Base-by-base conservation (phyloP, 2,888 invertebrate genomes). In the Pollenia griseotomentosa region DNA sequence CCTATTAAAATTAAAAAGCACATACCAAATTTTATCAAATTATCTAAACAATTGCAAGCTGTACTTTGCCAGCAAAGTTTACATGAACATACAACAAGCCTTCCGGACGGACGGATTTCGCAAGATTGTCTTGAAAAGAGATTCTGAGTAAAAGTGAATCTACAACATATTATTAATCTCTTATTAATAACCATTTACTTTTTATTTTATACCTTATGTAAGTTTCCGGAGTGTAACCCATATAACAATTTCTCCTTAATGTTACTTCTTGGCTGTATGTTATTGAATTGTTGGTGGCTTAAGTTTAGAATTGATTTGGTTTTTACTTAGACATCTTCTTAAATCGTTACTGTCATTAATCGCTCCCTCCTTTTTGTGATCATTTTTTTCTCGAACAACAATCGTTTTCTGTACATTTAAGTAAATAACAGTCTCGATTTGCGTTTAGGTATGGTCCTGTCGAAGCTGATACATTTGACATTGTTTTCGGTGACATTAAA, bases 401-500 rank as follows among this genome's bases (percentile, higher is more conserved):
- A 19, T 8, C 2, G 11, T 10, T 23, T 10, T 2, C 11, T 1
- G 23, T 53, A 53, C 3, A 11, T 19, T 5, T 11, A 19, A 2
- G 11, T 19, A 0, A 33, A 12, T 7, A 71, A 4, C 10, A n/a
- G 10, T 14, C 42, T 40, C 8, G 14, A 77, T 77, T 74, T 82
- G 68, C 40, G 83, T 71, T 71, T 57, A 46, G n/a, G 33, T 33
- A 33, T 33, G 33, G 33, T 33, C 4, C 7, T 6, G 10, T 33
- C 6, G 11, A n/a, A 46, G 73, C 42, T 42, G 19, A 59, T 23
- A 23, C 57, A 65, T 70, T 65, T 70, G 82, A 74, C 79, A 70
- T 63, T 46, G 14, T 57, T 46, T 55, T 53, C 53, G 65, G 55
- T 83, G 83, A 86, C 83, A 83, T 75, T 66, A 48, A 83, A 61